phyloP scores from a whole-genome alignment of 2,888 invertebrate genomes.

The Euzetes globulus region DNA sequence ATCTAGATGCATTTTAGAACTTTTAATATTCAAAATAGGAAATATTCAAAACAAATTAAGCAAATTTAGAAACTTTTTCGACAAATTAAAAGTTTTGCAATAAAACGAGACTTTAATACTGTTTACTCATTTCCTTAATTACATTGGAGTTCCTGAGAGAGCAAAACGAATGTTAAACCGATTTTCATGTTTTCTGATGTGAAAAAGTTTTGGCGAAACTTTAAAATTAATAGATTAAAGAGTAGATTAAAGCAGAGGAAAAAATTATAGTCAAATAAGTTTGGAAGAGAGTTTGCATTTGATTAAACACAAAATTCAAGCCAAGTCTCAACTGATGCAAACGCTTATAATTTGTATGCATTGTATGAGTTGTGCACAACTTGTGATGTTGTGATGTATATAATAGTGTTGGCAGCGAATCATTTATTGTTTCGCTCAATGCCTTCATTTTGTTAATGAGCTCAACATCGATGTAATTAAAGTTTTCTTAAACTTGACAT shows the following conservation, averaged over 20 bases:
- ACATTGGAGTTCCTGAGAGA: neutral
- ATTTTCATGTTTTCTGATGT: neutral
- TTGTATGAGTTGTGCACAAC: constrained; percentile 17
- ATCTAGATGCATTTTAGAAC: neutral
- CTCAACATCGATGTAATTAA: constrained; percentile 32
- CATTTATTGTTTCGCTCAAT: constrained; percentile 20
- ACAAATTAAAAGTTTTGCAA: neutral
- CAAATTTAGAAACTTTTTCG: neutral
- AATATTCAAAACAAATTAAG: neutral
- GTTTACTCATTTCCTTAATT: constrained; percentile 18
- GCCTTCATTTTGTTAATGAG: constrained; percentile 23
- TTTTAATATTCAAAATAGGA: neutral
- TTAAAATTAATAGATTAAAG: constrained; percentile 3
- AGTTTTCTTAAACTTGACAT: constrained; percentile 34
- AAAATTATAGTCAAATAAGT: constrained; percentile 4
- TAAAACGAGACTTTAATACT: constrained; percentile 9
- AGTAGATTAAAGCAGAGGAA: neutral
- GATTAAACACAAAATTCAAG: neutral
- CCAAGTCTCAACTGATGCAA: neutral
- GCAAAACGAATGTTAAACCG: neutral
- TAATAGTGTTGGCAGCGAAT: neutral
- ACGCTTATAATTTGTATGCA: neutral
- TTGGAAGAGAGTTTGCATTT: neutral
- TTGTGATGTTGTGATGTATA: constrained; percentile 9
- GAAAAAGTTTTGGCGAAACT: constrained; percentile 1